Evolutionary conservation across 2,113 vertebrate species (phyloP), one percentile per base, ranked within the genome.

Genomic region (Madoqua kirkii): DNA sequence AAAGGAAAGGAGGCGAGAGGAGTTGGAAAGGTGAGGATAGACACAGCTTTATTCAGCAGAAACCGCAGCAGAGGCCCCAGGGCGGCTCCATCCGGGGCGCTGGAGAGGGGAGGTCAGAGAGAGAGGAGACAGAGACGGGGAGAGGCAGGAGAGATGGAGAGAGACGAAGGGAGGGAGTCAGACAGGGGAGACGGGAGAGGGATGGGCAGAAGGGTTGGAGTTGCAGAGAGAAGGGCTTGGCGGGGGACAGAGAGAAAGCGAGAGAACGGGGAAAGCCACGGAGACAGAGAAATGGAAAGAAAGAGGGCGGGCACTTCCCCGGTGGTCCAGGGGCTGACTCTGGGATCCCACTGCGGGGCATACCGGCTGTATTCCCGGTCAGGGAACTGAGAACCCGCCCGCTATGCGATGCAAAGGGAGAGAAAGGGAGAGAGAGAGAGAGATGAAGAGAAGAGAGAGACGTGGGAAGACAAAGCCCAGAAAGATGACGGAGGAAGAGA

Each of bases 41-140:
- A 96, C 76, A 45, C 50, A 48, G 96, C 92, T 97, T 98, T 97
- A 98, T 96, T 96, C 89, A 79, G 88, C 60, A 43, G 67, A 59
- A 21, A 54, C 91, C 0, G 8, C 15, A 1, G 79, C 31, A 13
- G 55, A 74, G 79, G 60, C 31, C 76, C 89, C 23, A 3, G 11
- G 29, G 3, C 17, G 27, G 57, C 79, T 50, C 45, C 64, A 0
- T 50, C 6, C 4, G 0, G 48, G 13, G 40, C 50, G 92, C 50
- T n/a, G 64, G 33, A 50, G 82, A 50, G 40, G 36, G 1, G 13
- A 31, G 52, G 36, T 45, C 3, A 23, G 45, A 36, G 57, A 40
- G 79, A 45, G 6, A 14, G 2, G 16, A 9, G 16, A 40, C 52
- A 15, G 17, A 21, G 2, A 3, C 16, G 3, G 45, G 17, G 27